Evolutionary conservation across 2,113 vertebrate genomes (phyloP).

Genomic region (Gadus macrocephalus): DNA sequence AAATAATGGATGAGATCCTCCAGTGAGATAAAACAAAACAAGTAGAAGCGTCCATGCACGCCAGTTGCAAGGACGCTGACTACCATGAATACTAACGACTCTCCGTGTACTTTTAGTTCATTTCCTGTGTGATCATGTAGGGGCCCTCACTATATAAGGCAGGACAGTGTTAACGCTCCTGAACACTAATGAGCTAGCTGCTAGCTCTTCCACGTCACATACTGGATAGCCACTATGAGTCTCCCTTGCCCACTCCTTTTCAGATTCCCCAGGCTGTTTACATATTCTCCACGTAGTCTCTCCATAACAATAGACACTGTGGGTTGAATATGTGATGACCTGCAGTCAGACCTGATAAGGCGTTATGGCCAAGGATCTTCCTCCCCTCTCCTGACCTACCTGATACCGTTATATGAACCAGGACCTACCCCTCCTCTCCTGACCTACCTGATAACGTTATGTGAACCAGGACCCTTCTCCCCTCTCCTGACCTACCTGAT

Average conservation of each 20-base stretch:
- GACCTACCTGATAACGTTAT: no score
- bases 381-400: no score
- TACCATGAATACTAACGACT: conserved; percentile 62
- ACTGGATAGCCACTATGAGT: conserved; percentile 7
- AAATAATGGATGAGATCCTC: conserved; percentile 72
- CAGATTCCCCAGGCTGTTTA: neutral
- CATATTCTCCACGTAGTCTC: conserved; percentile 24
- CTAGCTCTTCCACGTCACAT: conserved; percentile 26
- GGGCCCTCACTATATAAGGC: conserved; percentile 17
- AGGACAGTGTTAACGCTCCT: conserved; percentile 30
- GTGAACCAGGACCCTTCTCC: no score
- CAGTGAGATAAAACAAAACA: conserved; percentile 51
- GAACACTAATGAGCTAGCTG: conserved; percentile 43
- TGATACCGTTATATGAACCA: no score
- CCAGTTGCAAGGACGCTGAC: conserved; percentile 54
- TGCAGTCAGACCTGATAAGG: no score
- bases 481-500: no score
- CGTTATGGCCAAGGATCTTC: no score
- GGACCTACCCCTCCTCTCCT: no score
- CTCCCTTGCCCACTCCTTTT: conserved; percentile 15
- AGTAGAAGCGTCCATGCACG: conserved; percentile 44
- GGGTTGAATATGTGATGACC: no score
- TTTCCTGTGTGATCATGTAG: conserved; percentile 43
- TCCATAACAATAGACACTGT: conserved; percentile 4
- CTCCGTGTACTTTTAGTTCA: conserved; percentile 37